These are phyloP conservation scores for Atta texana DNA, from an alignment of 1,140 invertebrate species.

Conservation along the genomic window DNA sequence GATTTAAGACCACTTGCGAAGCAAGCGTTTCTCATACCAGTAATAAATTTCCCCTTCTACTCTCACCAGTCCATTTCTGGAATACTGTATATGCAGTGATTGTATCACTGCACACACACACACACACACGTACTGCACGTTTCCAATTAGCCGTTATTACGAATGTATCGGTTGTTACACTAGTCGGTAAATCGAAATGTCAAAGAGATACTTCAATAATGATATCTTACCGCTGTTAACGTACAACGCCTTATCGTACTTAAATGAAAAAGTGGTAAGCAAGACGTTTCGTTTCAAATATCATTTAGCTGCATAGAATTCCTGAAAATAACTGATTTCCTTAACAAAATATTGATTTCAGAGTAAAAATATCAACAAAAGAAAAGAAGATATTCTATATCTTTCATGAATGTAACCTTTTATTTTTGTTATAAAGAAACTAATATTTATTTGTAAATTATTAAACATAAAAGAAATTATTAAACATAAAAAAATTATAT, in stretches of 20 bases:
- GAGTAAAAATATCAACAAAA: not conserved
- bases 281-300: conserved; percentile 9
- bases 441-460: not conserved
- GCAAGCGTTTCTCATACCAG: not conserved
- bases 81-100: not conserved
- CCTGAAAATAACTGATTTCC: not conserved
- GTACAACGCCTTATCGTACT: not conserved
- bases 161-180: conserved; percentile 26
- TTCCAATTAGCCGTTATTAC: conserved; percentile 45
- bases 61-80: not conserved
- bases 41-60: conserved; percentile 10
- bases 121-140: too few relatives aligned
- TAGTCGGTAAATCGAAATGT: conserved; percentile 43
- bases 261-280: not conserved
- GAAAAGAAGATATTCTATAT: not conserved
- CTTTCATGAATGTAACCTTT: not conserved
- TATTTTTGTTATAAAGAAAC: not conserved
- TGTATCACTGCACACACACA: too few relatives aligned
- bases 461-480: not conserved
- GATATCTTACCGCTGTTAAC: not conserved
- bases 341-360: conserved; percentile 1
- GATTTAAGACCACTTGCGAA: not conserved
- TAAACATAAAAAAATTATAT: not conserved
- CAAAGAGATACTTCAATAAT: conserved; percentile 19
- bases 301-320: not conserved